These are phyloP conservation scores for Meandrina meandrites DNA, from an alignment of 92 coral and sea anemone genomes.

Conservation along the genomic window DNA sequence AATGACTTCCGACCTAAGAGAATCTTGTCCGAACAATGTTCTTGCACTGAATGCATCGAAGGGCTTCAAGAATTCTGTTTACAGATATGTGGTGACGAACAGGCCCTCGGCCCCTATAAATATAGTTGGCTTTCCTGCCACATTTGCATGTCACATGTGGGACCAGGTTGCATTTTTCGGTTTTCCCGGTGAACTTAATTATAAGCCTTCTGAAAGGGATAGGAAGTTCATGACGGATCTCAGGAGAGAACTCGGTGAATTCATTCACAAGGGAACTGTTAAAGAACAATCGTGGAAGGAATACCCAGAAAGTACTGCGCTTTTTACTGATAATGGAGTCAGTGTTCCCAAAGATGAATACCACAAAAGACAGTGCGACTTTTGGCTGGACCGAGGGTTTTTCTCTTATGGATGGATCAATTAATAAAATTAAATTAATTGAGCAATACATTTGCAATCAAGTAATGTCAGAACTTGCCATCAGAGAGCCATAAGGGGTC, in stretches of 20 bases:
- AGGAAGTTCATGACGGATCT: slow-evolving; percentile 44
- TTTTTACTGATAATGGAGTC: slow-evolving; percentile 59
- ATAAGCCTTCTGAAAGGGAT: slow-evolving; percentile 51
- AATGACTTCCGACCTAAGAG: slow-evolving; percentile 63
- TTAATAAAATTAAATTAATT: slow-evolving; percentile 1
- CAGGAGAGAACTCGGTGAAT: slow-evolving; percentile 56
- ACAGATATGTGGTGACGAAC: slow-evolving; percentile 60
- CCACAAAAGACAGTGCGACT: slow-evolving; percentile 54
- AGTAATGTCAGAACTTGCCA: too few relatives aligned
- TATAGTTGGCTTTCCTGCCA: slow-evolving; percentile 26
- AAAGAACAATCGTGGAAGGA: slow-evolving; percentile 33
- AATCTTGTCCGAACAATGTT: slow-evolving; percentile 59
- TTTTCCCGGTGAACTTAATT: slow-evolving; percentile 38
- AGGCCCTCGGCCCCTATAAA: slow-evolving; percentile 37
- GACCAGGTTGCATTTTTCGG: slow-evolving; percentile 69
- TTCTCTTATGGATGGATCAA: slow-evolving; percentile 70
- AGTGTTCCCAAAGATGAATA: slow-evolving; percentile 39
- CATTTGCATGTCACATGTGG: slow-evolving; percentile 70
- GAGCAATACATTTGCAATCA: too few relatives aligned
- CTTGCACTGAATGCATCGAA: slow-evolving; percentile 56
- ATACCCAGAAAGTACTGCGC: slow-evolving; percentile 56
- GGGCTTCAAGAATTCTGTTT: slow-evolving; percentile 49
- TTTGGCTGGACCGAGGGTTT: slow-evolving; percentile 65
- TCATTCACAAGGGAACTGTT: slow-evolving; percentile 55
- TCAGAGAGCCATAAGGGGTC: too few relatives aligned